Conservation (phyloP, 2,888 invertebrate species). For the Melinopterus prodromus region DNA sequence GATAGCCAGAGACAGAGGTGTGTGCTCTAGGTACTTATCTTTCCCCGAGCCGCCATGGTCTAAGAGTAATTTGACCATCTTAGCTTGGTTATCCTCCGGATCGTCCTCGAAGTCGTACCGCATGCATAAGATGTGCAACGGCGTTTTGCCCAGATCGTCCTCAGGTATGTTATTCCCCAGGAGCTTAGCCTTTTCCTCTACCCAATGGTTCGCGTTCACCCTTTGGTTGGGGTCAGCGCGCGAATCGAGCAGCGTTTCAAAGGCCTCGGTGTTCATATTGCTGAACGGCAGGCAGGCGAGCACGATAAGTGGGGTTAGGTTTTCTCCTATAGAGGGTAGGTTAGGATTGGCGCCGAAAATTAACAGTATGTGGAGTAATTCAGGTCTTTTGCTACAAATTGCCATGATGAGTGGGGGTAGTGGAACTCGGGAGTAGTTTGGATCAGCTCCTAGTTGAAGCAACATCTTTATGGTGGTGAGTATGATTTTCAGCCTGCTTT, state of each 20-base stretch:
- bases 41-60: conserved; percentile 42
- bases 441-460: conserved; percentile 53
- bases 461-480: conserved; percentile 50
- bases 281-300: conserved; percentile 48
- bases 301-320: conserved; percentile 53
- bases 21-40: conserved; percentile 55
- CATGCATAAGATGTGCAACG: conserved; percentile 55
- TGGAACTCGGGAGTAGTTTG: conserved; percentile 53
- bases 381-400: conserved; percentile 52
- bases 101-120: conserved; percentile 53
- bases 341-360: conserved; percentile 49
- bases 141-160: conserved; percentile 51
- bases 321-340: conserved; percentile 45
- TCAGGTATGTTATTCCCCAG: conserved; percentile 41
- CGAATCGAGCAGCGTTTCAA: conserved; percentile 46
- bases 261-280: conserved; percentile 46
- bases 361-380: conserved; percentile 44
- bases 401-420: conserved; percentile 53
- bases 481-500: conserved; percentile 40
- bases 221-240: conserved; percentile 52
- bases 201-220: conserved; percentile 51
- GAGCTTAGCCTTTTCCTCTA: conserved; percentile 45
- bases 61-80: conserved; percentile 46
- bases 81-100: conserved; percentile 41
- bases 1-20: conserved; percentile 55